These are phyloP conservation scores for Chaetorhynchus papuensis DNA, from an alignment of 2,113 vertebrate genomes.

Conservation along the genomic window DNA sequence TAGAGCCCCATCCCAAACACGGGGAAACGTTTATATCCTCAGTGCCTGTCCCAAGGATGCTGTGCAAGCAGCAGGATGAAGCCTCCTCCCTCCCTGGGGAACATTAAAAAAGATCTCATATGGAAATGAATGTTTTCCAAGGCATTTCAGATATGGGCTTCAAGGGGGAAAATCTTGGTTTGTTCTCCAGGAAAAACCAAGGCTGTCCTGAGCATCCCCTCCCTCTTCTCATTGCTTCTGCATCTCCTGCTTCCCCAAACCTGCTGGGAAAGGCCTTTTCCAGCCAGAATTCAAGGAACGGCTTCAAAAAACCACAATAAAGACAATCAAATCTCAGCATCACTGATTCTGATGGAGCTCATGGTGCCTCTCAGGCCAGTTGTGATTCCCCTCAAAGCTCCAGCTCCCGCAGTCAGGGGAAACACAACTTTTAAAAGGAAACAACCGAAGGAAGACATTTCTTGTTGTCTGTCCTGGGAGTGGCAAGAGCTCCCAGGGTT, in stretches of 20 bases:
- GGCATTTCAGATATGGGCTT: background rate
- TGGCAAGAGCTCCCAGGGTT: background rate
- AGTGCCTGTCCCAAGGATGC: background rate
- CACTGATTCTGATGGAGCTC: background rate
- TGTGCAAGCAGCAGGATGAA: background rate
- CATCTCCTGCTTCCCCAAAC: background rate
- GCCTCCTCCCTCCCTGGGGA: background rate
- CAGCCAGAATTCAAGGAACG: background rate
- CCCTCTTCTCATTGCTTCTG: background rate
- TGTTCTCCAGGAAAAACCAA: background rate
- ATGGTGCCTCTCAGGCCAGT: background rate
- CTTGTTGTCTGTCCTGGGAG: background rate
- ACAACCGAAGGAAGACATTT: background rate
- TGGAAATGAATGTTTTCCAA: background rate
- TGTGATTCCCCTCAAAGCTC: background rate
- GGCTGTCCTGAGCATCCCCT: background rate
- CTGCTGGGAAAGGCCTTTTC: background rate
- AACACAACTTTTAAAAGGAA: background rate
- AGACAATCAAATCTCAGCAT: background rate
- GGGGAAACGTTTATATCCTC: background rate
- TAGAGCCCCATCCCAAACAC: background rate
- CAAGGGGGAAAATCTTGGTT: background rate
- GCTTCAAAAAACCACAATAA: background rate
- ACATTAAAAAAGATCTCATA: rapidly evolving
- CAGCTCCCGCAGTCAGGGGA: background rate